phyloP scores from a whole-genome alignment of 2,113 vertebrate species.

The Marmota flaviventris region DNA sequence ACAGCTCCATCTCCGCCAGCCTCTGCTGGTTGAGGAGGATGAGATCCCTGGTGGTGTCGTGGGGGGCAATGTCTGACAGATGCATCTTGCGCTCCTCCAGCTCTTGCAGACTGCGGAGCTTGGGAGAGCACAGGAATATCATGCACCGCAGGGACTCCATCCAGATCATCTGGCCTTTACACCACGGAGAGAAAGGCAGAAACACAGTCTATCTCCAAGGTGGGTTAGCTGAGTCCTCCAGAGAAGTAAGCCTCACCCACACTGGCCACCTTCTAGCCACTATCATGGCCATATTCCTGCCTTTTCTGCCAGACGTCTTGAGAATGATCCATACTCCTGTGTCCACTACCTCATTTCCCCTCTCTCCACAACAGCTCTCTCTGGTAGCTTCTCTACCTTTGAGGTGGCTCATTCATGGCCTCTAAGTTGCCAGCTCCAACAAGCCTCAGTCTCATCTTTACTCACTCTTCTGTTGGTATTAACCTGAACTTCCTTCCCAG shows the following conservation, averaged over 20 bases:
- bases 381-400: background rate
- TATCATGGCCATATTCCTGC: background rate
- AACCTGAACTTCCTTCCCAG: too few species aligned
- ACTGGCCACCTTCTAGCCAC: accelerated
- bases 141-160: constrained; percentile 84
- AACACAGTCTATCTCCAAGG: background rate
- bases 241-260: background rate
- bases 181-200: background rate
- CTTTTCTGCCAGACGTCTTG: background rate
- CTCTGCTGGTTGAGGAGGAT: constrained; percentile 89
- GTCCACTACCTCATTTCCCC: background rate
- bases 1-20: constrained; percentile 88
- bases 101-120: constrained; percentile 87
- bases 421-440: background rate
- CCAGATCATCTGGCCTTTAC: constrained; percentile 88
- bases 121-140: constrained; percentile 86
- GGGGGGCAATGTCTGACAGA: constrained; percentile 86
- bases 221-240: accelerated
- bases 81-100: constrained; percentile 86
- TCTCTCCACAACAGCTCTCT: background rate
- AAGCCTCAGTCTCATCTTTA: background rate
- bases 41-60: constrained; percentile 86
- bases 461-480: background rate
- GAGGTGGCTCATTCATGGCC: background rate
- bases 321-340: background rate